Evolutionary conservation across 2,113 vertebrate species (phyloP).

Genomic region (Platysteira castanea): DNA sequence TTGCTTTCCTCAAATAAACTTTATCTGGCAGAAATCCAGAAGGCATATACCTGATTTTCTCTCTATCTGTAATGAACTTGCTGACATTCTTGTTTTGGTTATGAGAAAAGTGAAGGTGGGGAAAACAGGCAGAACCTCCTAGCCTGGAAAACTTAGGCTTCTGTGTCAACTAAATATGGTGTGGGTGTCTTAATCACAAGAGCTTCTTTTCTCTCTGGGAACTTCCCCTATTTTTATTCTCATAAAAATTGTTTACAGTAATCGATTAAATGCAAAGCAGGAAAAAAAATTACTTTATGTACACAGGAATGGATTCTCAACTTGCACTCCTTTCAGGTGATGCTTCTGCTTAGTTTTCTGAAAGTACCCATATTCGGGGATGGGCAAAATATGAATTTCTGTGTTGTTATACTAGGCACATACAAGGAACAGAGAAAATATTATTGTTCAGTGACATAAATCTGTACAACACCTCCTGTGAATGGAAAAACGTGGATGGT

Average conservation of each 20-base stretch:
- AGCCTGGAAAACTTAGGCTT: not conserved
- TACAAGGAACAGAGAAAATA: not conserved
- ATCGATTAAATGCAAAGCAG: not conserved
- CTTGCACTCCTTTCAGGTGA: not conserved
- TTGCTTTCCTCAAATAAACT: not conserved
- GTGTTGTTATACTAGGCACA: not conserved
- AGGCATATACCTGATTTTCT: not conserved
- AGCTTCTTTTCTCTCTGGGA: not conserved
- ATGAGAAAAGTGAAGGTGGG: not conserved
- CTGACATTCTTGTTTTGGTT: constrained; percentile 1
- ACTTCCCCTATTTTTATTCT: not conserved
- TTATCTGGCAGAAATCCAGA: constrained; percentile 25
- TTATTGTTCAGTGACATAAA: not conserved
- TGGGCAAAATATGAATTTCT: not conserved
- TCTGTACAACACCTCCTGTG: not conserved
- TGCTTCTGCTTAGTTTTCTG: not conserved
- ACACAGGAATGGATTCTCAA: not conserved
- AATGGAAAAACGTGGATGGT: not conserved
- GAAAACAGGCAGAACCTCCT: not conserved
- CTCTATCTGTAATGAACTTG: constrained; percentile 10
- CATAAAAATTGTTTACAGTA: not conserved
- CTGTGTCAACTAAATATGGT: not conserved
- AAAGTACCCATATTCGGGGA: not conserved
- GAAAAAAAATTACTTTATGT: not conserved
- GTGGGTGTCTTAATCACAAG: not conserved